These are phyloP conservation scores for Drosophila emarginata DNA, from an alignment of 2,888 invertebrate species.

Conservation along the genomic window DNA sequence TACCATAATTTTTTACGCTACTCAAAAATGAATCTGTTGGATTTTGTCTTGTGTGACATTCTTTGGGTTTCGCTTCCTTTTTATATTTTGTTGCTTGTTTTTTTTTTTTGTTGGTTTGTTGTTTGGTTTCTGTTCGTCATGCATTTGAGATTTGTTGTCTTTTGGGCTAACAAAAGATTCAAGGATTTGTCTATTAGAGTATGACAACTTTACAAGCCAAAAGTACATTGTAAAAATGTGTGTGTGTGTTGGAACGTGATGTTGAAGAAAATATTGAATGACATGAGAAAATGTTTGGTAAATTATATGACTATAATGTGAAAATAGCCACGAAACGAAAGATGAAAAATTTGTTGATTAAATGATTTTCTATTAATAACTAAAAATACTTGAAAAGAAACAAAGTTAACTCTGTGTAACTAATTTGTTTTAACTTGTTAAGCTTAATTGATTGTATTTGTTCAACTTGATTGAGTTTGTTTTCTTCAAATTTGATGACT, in stretches of 20 bases:
- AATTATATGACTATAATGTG: too few relatives aligned
- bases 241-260: slow-evolving; percentile 23
- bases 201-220: slow-evolving; percentile 40
- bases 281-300: slow-evolving; percentile 1
- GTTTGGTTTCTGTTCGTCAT: slow-evolving; percentile 46
- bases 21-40: slow-evolving; percentile 57
- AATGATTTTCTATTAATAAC: too few relatives aligned
- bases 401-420: too few relatives aligned
- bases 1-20: slow-evolving; percentile 61
- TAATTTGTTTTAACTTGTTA: too few relatives aligned
- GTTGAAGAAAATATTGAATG: background rate
- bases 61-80: background rate
- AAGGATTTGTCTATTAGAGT: slow-evolving; percentile 35
- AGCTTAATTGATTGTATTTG: too few relatives aligned
- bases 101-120: background rate
- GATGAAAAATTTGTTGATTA: too few relatives aligned
- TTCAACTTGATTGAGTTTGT: too few relatives aligned
- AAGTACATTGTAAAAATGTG: background rate
- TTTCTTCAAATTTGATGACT: too few relatives aligned
- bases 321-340: too few relatives aligned
- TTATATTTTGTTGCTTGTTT: slow-evolving; percentile 9
- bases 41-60: slow-evolving; percentile 17
- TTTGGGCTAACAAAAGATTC: slow-evolving; percentile 17
- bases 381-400: too few relatives aligned
- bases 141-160: slow-evolving; percentile 49